phyloP scores from a whole-genome alignment of 2,888 invertebrate genomes.

The Notocelia uddmanniana region DNA sequence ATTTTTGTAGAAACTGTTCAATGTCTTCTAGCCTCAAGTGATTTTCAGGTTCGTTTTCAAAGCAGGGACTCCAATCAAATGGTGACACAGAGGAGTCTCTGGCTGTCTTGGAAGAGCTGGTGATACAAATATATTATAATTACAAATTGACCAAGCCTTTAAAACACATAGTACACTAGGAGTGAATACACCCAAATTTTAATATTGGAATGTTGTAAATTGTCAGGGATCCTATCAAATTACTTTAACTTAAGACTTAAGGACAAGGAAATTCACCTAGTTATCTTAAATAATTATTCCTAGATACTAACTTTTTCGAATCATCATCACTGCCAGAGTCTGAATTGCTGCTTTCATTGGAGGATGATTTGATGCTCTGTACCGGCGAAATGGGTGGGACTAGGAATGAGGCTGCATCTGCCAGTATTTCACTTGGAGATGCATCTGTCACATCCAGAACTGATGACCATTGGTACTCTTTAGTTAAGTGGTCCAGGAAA shows the following conservation, averaged over 20 bases:
- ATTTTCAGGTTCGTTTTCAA: constrained; percentile 69
- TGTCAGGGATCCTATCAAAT: neutral
- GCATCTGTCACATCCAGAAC: constrained; percentile 77
- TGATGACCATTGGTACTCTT: constrained; percentile 78
- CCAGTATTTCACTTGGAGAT: constrained; percentile 80
- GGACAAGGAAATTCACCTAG: neutral
- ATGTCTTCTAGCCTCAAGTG: constrained; percentile 77
- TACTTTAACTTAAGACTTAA: neutral
- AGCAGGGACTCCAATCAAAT: constrained; percentile 68
- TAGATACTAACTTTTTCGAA: constrained; percentile 70
- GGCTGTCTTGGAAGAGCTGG: constrained; percentile 64
- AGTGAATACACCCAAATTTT: no score
- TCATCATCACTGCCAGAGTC: constrained; percentile 83
- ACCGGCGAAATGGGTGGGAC: constrained; percentile 75
- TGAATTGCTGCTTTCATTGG: constrained; percentile 73
- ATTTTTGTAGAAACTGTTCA: constrained; percentile 75
- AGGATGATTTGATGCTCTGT: constrained; percentile 72
- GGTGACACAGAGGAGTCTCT: constrained; percentile 74
- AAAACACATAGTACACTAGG: no score
- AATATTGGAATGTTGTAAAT: no score
- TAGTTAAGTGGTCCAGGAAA: constrained; percentile 75
- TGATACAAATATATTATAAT: constrained; percentile 43
- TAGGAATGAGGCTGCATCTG: constrained; percentile 75
- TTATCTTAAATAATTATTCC: neutral
- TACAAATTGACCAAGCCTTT: no score